Percentiles rank a stretch among this genome's conserved stretches.
These are phyloP conservation scores for Tetragonisca angustula DNA, from an alignment of 2,888 invertebrate genomes.

Conservation along the genomic window DNA sequence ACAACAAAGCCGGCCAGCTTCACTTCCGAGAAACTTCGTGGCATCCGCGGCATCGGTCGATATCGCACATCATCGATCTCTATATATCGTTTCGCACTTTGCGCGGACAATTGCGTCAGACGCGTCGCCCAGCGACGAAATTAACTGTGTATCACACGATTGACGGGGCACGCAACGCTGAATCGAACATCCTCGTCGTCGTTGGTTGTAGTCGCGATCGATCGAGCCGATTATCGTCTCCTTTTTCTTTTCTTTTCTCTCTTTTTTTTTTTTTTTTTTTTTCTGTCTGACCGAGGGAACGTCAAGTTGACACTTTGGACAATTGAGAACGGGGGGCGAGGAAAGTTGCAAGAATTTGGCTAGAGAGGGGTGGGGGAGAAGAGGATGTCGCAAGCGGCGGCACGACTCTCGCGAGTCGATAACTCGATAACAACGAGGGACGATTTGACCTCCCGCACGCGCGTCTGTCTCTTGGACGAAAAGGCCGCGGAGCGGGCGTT, in stretches of 20 bases:
- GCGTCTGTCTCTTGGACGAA: slow-evolving; percentile 41
- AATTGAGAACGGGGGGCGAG: not conserved
- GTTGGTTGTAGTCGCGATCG: not conserved
- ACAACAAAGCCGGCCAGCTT: not conserved
- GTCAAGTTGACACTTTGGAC: not conserved
- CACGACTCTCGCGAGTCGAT: slow-evolving; percentile 19
- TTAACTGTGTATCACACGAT: too few species aligned
- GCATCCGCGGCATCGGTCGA: not conserved
- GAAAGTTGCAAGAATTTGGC: not conserved
- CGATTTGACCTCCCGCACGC: slow-evolving; percentile 52
- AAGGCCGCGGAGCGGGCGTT: not conserved
- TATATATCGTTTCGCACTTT: slow-evolving; percentile 1
- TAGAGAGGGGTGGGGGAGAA: too few species aligned
- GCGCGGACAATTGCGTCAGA: slow-evolving; percentile 7
- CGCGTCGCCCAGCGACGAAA: not conserved
- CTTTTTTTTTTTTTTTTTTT: too few species aligned
- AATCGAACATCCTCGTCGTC: too few species aligned
- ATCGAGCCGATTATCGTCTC: not conserved
- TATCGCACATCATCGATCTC: slow-evolving; percentile 15
- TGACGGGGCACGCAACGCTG: too few species aligned
- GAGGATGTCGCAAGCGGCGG: slow-evolving; percentile 3
- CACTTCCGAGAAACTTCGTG: not conserved
- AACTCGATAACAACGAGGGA: slow-evolving; percentile 13
- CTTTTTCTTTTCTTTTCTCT: not conserved
- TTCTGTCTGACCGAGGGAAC: too few species aligned